Conservation (phyloP, 2,113 vertebrate genomes). For the Chionodraco myersi region DNA sequence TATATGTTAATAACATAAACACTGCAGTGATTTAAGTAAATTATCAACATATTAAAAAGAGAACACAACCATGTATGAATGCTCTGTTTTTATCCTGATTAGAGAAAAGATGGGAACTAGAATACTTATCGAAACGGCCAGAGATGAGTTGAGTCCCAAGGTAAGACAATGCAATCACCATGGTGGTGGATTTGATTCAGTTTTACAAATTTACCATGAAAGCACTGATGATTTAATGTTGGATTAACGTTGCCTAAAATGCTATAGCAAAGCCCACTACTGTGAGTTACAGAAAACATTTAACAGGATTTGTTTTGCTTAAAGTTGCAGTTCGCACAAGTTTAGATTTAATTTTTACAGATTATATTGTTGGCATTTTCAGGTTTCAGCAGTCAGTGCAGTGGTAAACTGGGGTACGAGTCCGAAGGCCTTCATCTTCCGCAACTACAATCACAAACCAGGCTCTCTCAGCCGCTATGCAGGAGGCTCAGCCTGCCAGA, state of each 20-base stretch:
- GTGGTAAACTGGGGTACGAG: conserved; percentile 84
- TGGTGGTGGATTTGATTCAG: not conserved
- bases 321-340: not conserved
- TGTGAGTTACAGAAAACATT: not conserved
- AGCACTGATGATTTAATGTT: not conserved
- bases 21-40: not conserved
- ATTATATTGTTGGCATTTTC: not conserved
- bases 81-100: conserved; percentile 29
- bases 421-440: conserved; percentile 83
- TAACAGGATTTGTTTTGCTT: not conserved
- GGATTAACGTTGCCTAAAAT: not conserved
- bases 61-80: not conserved
- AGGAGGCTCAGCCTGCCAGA: conserved; percentile 74
- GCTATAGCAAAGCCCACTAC: not conserved
- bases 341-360: not conserved
- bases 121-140: conserved; percentile 80
- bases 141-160: conserved; percentile 78
- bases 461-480: conserved; percentile 79
- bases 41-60: not conserved
- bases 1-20: not conserved
- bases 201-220: not conserved
- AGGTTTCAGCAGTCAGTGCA: conserved; percentile 84
- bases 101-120: conserved; percentile 79
- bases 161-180: conserved; percentile 50
- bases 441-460: conserved; percentile 83